A percentile compares a stretch with the other conserved stretches of the same genome.
Conservation (phyloP, 2,797 vertebrate species). For the Allenopithecus nigroviridis region DNA sequence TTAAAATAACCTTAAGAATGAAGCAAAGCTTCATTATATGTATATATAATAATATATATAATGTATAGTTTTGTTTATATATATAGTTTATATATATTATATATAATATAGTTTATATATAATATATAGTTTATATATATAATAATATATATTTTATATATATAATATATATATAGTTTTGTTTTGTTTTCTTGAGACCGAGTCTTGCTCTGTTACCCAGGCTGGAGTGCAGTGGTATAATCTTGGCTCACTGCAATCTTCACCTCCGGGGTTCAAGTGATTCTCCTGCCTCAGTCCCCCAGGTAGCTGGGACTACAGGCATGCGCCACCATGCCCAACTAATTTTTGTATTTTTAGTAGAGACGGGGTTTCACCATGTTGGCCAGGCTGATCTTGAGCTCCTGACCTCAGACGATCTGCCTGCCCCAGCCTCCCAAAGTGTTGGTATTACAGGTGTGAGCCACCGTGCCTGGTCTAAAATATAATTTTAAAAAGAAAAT, state of each 20-base stretch:
- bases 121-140: too few species aligned
- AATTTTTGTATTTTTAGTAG: not conserved
- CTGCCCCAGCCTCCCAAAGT: not conserved
- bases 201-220: not conserved
- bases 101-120: too few species aligned
- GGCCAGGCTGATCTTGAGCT: not conserved
- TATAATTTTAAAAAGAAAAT: not conserved
- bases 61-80: not conserved
- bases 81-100: not conserved
- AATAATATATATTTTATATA: too few species aligned
- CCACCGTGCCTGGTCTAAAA: not conserved
- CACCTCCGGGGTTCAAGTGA: not conserved
- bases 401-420: not conserved
- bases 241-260: not conserved
- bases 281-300: not conserved
- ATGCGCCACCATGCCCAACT: not conserved
- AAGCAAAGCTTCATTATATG: not conserved
- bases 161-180: not conserved
- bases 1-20: not conserved
- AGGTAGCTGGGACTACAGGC: not conserved
- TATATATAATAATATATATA: too few species aligned
- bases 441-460: not conserved
- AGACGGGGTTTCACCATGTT: not conserved
- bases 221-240: not conserved
- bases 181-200: not conserved